Conservation (phyloP, 1,140 invertebrate genomes). For the Drosophila murphyi region DNA sequence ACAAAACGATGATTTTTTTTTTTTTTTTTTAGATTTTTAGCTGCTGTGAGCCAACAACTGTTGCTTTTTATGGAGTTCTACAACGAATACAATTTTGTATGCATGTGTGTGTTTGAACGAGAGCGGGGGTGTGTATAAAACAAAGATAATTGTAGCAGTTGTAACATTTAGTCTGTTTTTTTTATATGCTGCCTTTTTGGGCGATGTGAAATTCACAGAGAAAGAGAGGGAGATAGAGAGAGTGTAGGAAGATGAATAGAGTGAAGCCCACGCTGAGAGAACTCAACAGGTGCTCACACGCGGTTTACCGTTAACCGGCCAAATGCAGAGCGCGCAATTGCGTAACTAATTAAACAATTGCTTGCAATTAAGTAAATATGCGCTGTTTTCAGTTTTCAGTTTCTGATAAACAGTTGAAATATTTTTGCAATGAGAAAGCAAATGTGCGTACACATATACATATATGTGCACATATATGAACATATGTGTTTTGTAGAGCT, state of each 20-base stretch:
- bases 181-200: slow-evolving; percentile 40
- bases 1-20: slow-evolving; percentile 49
- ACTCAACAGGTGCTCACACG: slow-evolving; percentile 64
- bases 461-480: no score
- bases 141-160: slow-evolving; percentile 44
- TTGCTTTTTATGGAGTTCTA: slow-evolving; percentile 50
- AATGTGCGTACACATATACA: neutral
- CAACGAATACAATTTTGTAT: slow-evolving; percentile 18
- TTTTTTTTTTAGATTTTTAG: slow-evolving; percentile 19
- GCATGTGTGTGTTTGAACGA: slow-evolving; percentile 13
- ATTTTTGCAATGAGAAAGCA: slow-evolving; percentile 42
- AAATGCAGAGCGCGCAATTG: slow-evolving; percentile 55
- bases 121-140: slow-evolving; percentile 30
- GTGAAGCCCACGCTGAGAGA: slow-evolving; percentile 11
- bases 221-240: slow-evolving; percentile 3
- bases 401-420: slow-evolving; percentile 58
- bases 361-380: slow-evolving; percentile 64
- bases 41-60: slow-evolving; percentile 55
- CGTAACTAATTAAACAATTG: slow-evolving; percentile 82
- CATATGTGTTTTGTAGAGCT: slow-evolving; percentile 8
- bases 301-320: slow-evolving; percentile 60
- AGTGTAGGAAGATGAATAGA: slow-evolving; percentile 6
- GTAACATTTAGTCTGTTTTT: slow-evolving; percentile 47
- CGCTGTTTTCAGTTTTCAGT: slow-evolving; percentile 17
- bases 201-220: slow-evolving; percentile 13